Evolutionary conservation across 2,797 vertebrate genomes (phyloP), one percentile per base, ranked within the genome.

Genomic region (Urocyon cinereoargenteus): DNA sequence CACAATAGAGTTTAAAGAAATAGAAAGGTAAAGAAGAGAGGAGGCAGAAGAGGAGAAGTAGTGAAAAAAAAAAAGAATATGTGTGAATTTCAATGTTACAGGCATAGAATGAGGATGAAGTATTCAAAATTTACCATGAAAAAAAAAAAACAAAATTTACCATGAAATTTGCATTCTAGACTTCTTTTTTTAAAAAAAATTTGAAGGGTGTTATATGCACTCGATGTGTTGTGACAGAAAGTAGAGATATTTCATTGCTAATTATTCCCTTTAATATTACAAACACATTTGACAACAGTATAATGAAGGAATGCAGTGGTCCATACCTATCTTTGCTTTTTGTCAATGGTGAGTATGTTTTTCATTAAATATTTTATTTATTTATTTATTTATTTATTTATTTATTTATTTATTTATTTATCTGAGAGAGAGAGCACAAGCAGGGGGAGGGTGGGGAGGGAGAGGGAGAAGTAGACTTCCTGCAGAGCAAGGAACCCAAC

Each of bases 1-100:
- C 91, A 34, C 84, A 84, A 45, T 83, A 61, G 61, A 94, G 83
- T 72, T 93, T 84, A 97, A 91, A 91, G 31, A 93, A 96, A 59
- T 49, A 16, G 40, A 79, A 93, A 70, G 21, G 19, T 77, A 94
- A 83, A 89, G 45, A 86, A 53, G 3, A 11, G 14, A 97, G 5
- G 22, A 85, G 8, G 13, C 34, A 72, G 57, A 79, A 10, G 11
- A 82, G 90, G 3, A 96, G 3, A 16, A 89, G 4, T 3, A 77
- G 3, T 55, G 34, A 13, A 10, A 19, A 61, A 36, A 26, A 14
- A 94, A 12, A 75, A 66, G 40, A 77, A 68, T 72, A 4, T 12
- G 0, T 45, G 10, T 78, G 49, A 15, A 4, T 75, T 70, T 40
- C 11, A 91, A 73, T 13, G 62, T 24, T 68, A 40, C 12, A 88